phyloP scores from a whole-genome alignment of 2,888 invertebrate species.

The Euclidia mi region DNA sequence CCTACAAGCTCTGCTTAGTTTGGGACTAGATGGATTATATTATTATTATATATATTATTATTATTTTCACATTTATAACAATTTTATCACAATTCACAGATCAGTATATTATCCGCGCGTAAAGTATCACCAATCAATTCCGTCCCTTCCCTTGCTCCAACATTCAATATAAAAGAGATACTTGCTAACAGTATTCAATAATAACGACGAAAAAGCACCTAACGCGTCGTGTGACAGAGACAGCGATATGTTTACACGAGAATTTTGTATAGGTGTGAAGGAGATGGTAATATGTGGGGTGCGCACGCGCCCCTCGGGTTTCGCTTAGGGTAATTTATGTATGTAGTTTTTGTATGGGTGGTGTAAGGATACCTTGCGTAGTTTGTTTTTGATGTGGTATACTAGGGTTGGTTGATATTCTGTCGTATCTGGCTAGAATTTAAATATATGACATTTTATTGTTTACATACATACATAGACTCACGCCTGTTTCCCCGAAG shows the following conservation, averaged over 20 bases:
- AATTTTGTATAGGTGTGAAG: constrained; percentile 23
- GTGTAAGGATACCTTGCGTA: constrained; percentile 13
- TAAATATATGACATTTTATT: too few species aligned
- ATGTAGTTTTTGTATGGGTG: constrained; percentile 39
- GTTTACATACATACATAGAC: too few species aligned
- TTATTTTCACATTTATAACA: too few species aligned
- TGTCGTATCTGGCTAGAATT: too few species aligned
- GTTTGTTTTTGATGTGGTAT: too few species aligned
- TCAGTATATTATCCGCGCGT: too few species aligned
- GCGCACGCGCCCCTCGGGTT: constrained; percentile 61
- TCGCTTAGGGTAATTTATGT: constrained; percentile 51
- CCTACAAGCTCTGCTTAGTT: too few species aligned
- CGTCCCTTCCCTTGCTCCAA: not conserved
- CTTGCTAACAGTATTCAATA: constrained; percentile 15
- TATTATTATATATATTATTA: too few species aligned
- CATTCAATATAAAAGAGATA: not conserved
- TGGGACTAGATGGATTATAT: too few species aligned
- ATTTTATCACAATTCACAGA: too few species aligned
- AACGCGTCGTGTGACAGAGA: constrained; percentile 21
- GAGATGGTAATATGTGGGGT: constrained; percentile 50
- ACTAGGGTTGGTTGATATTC: too few species aligned
- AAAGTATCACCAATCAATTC: not conserved
- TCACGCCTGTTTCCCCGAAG: too few species aligned
- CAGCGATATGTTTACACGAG: not conserved
- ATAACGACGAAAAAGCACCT: constrained; percentile 15